Evolutionary conservation across 2,797 vertebrate genomes (phyloP).

Genomic region (Phaenicophaeus curvirostris): DNA sequence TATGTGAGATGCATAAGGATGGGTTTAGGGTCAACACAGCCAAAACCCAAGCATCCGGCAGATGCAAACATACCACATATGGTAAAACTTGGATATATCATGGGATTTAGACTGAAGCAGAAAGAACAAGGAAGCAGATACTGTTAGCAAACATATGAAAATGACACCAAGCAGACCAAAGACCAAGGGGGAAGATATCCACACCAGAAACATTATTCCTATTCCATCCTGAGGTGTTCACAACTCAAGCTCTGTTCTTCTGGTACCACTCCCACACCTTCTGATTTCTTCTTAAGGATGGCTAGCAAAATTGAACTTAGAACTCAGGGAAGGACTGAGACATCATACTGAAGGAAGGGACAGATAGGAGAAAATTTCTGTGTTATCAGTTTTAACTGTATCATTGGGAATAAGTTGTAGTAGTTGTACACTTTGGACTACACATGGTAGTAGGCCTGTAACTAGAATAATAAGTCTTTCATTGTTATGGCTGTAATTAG

Average conservation of each 20-base stretch:
- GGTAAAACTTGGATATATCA: accelerated
- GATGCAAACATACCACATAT: not conserved
- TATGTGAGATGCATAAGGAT: not conserved
- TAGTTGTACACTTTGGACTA: not conserved
- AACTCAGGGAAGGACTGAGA: not conserved
- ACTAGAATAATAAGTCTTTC: not conserved
- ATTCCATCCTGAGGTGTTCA: not conserved
- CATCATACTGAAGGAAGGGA: not conserved
- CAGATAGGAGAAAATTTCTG: not conserved
- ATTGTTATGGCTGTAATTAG: not conserved
- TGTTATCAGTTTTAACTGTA: not conserved
- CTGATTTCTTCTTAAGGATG: not conserved
- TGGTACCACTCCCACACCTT: accelerated
- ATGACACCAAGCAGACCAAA: not conserved
- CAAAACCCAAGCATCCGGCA: not conserved
- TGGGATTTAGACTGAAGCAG: not conserved
- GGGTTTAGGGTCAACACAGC: not conserved
- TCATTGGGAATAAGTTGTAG: not conserved
- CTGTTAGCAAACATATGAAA: not conserved
- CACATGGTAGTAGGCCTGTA: accelerated
- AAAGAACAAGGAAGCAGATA: not conserved
- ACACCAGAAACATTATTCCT: not conserved
- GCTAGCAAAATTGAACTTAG: not conserved
- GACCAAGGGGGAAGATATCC: not conserved
- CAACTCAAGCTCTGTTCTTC: not conserved